Evolutionary conservation across 2,888 invertebrate genomes (phyloP).

Genomic region (Gastrophysa polygoni): DNA sequence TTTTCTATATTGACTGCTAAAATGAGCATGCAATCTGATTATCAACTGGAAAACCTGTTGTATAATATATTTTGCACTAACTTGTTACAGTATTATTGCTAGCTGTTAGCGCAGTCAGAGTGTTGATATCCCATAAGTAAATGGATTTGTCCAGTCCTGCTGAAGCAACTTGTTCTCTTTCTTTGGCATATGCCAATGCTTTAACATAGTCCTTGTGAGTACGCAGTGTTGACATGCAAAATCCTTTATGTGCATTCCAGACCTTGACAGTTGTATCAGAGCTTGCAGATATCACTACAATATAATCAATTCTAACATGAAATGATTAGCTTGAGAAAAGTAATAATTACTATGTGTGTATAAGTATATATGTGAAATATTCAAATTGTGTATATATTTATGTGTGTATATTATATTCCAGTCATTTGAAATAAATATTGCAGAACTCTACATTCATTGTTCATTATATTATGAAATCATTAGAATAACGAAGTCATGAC

Average conservation of each 20-base stretch:
- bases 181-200: slow-evolving; percentile 95
- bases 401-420: no score
- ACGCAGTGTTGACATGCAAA: slow-evolving; percentile 97
- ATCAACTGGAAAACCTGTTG: background rate
- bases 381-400: no score
- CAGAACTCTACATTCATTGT: no score
- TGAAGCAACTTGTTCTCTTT: slow-evolving; percentile 94
- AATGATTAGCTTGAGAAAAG: no score
- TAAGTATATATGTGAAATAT: no score
- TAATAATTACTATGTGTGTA: no score
- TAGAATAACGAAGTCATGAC: no score
- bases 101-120: slow-evolving; percentile 94
- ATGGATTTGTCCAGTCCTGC: slow-evolving; percentile 97
- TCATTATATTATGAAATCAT: background rate
- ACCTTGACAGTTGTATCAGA: slow-evolving; percentile 99
- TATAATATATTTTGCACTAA: slow-evolving; percentile 56
- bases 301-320: no score
- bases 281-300: slow-evolving; percentile 95
- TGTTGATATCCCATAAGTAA: slow-evolving; percentile 98
- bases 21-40: no score
- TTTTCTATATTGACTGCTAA: no score
- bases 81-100: slow-evolving; percentile 99
- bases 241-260: slow-evolving; percentile 99
- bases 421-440: no score
- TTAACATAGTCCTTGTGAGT: slow-evolving; percentile 99